Percentiles rank a stretch among this genome's conserved stretches.
Conservation (phyloP, 2,888 invertebrate genomes). For the Microctonus brassicae region DNA sequence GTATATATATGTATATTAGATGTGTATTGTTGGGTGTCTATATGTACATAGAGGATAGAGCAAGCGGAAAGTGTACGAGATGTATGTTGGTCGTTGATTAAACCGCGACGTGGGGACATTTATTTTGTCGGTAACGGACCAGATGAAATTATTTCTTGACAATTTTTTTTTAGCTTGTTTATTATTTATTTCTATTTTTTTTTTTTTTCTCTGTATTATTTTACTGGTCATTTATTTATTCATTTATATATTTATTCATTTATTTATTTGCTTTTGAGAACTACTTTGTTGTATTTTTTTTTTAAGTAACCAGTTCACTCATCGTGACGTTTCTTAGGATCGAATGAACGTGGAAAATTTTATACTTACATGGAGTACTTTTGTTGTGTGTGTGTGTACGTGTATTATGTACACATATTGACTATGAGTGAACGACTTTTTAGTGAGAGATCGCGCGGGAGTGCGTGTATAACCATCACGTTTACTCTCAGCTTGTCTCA, state of each 20-base stretch:
- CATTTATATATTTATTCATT: too few relatives aligned
- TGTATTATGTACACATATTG: not conserved
- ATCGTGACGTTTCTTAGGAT: not conserved
- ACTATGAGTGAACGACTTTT: not conserved
- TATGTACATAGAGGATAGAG: not conserved
- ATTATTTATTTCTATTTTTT: too few relatives aligned
- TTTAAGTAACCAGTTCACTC: not conserved
- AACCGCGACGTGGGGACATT: constrained; percentile 4
- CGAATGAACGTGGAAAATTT: not conserved
- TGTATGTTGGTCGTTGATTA: constrained; percentile 15
- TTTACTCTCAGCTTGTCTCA: not conserved
- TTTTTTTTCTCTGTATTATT: not conserved
- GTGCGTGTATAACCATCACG: not conserved
- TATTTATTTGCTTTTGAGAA: not conserved
- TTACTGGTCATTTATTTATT: too few relatives aligned
- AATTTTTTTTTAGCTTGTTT: not conserved
- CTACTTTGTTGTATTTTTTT: not conserved
- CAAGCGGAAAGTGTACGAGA: constrained; percentile 2
- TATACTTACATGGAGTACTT: not conserved
- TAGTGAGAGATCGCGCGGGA: not conserved
- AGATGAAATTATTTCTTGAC: constrained; percentile 4
- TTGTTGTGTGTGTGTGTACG: too few relatives aligned
- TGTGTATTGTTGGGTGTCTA: not conserved
- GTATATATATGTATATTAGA: not conserved
- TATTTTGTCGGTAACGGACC: not conserved